phyloP scores from a whole-genome alignment of 2,888 invertebrate genomes.

The Spodoptera picta region DNA sequence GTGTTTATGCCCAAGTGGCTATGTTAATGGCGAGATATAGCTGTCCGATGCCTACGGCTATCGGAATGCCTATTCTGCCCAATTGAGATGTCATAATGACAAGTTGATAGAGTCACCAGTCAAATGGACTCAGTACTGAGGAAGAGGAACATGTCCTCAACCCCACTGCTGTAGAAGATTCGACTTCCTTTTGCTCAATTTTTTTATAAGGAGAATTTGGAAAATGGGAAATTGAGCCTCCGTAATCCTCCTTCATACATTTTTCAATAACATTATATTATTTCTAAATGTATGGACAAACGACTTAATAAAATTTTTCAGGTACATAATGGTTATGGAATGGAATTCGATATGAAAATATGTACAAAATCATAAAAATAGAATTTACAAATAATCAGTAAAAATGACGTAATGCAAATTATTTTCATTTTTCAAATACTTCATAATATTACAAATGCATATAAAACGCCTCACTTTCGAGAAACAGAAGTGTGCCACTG shows the following conservation, averaged over 20 bases:
- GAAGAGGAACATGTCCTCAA: slow-evolving; percentile 52
- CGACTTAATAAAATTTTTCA: no score
- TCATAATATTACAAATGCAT: not conserved
- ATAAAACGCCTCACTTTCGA: slow-evolving; percentile 5
- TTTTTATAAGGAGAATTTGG: not conserved
- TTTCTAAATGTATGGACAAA: no score
- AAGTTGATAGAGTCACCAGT: slow-evolving; percentile 35
- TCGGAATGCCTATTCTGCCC: no score
- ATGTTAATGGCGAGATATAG: no score
- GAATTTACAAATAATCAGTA: not conserved
- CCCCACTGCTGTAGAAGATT: slow-evolving; percentile 59
- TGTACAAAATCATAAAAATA: no score
- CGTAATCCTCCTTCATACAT: no score
- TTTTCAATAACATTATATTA: no score
- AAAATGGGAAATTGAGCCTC: not conserved
- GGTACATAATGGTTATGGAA: no score
- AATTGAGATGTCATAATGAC: slow-evolving; percentile 26
- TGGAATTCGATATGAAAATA: no score
- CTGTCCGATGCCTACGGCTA: no score
- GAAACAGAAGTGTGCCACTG: not conserved
- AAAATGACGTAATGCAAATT: slow-evolving; percentile 1
- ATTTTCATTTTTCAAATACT: not conserved
- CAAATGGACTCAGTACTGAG: slow-evolving; percentile 50
- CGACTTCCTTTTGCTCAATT: slow-evolving; percentile 49
- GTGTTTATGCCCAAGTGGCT: no score